phyloP scores from a whole-genome alignment of 2,113 vertebrate species.

The Nothoprocta perdicaria region DNA sequence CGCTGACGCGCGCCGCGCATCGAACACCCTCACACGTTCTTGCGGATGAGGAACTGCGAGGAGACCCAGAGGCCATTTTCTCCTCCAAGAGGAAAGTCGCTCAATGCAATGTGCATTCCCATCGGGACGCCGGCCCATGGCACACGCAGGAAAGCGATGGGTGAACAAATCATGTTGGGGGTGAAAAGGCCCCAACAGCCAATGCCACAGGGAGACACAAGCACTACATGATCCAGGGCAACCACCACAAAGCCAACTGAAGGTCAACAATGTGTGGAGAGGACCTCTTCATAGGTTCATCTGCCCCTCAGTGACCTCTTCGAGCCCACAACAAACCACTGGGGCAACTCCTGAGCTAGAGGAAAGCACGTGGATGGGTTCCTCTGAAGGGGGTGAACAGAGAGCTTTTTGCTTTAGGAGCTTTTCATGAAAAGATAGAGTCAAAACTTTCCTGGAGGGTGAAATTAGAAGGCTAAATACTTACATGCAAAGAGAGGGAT shows the following conservation, averaged over 20 bases:
- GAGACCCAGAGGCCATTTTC: neutral
- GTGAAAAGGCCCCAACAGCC: neutral
- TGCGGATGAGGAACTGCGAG: neutral
- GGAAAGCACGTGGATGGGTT: neutral
- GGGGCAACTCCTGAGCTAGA: neutral
- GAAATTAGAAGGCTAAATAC: neutral
- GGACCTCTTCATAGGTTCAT: neutral
- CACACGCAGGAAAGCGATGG: accelerated
- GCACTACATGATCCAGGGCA: neutral
- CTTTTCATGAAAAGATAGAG: neutral
- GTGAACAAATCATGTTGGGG: neutral
- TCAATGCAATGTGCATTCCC: neutral
- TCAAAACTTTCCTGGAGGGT: neutral
- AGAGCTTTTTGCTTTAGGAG: neutral
- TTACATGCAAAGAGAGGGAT: neutral
- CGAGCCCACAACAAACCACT: neutral
- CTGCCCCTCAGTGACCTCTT: neutral
- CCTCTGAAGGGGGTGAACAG: too few species aligned
- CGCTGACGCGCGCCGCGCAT: accelerated
- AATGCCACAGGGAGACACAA: neutral
- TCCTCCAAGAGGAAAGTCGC: neutral
- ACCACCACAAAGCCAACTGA: neutral
- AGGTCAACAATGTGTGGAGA: neutral
- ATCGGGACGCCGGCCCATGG: neutral
- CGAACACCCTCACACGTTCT: neutral